Conservation (phyloP, 1,140 invertebrate species). For the Venturia canescens region DNA sequence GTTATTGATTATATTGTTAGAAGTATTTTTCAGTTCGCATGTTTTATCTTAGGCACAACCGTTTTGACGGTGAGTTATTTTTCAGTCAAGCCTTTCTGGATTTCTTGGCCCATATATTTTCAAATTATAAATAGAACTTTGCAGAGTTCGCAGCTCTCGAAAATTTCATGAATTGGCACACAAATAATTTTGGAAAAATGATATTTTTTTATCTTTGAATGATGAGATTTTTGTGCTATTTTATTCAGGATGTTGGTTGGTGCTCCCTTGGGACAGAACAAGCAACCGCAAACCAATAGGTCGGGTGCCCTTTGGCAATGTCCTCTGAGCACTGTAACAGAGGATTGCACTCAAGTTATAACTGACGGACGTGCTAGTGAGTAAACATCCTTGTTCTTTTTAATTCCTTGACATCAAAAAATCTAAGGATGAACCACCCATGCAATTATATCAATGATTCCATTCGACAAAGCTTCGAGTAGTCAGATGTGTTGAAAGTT, state of each 20-base stretch:
- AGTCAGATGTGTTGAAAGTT: too few species aligned
- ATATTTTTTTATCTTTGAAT: conserved; percentile 28
- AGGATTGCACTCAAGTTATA: conserved; percentile 89
- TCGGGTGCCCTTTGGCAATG: conserved; percentile 95
- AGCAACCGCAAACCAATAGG: conserved; percentile 87
- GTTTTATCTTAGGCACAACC: too few species aligned
- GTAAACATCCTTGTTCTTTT: conserved; percentile 64
- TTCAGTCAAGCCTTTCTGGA: too few species aligned
- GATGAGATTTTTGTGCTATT: not conserved
- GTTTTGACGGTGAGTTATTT: too few species aligned
- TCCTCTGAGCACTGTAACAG: conserved; percentile 81
- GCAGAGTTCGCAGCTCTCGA: not conserved
- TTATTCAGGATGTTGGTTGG: conserved; percentile 90
- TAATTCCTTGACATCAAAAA: too few species aligned
- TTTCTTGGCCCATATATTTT: conserved; percentile 20
- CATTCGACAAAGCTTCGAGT: too few species aligned
- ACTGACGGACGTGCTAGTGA: conserved; percentile 92
- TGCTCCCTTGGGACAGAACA: conserved; percentile 91
- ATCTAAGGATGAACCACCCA: too few species aligned
- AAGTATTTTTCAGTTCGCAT: too few species aligned
- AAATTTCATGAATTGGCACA: not conserved
- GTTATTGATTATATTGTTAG: too few species aligned
- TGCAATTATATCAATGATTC: too few species aligned
- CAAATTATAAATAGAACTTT: conserved; percentile 29
- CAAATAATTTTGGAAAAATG: not conserved